Evolutionary conservation across 2,113 vertebrate genomes (phyloP).

Genomic region (Amazona vittata): DNA sequence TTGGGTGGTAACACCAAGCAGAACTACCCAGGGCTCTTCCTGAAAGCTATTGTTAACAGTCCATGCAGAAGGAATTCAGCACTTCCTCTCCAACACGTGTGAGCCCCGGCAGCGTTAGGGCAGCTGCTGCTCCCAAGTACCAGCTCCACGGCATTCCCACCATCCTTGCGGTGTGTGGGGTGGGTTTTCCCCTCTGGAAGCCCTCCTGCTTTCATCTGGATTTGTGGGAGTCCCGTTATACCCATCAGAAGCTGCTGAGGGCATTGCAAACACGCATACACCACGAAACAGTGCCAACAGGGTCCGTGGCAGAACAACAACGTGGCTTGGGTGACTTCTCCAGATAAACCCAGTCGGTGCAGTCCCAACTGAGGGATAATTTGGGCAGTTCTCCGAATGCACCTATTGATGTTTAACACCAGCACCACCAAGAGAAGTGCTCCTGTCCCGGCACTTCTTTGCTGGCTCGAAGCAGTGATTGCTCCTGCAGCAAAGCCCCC

Average conservation of each 20-base stretch:
- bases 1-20: neutral
- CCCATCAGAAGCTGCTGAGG: neutral
- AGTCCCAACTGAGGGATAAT: too few species aligned
- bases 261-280: rapidly evolving
- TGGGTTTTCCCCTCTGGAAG: neutral
- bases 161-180: rapidly evolving
- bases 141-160: neutral
- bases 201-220: neutral
- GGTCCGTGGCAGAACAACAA: rapidly evolving
- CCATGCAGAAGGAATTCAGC: neutral
- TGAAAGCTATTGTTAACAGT: neutral
- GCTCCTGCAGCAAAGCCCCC: neutral
- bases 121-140: neutral
- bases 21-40: neutral
- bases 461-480: neutral
- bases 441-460: too few species aligned
- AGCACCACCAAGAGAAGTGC: neutral
- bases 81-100: neutral
- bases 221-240: neutral
- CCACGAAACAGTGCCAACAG: neutral
- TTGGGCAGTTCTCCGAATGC: neutral
- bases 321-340: neutral
- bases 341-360: neutral
- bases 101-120: neutral
- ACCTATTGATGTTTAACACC: neutral